Conservation (phyloP, 1,140 invertebrate species). For the Caenorhabditis tropicalis region DNA sequence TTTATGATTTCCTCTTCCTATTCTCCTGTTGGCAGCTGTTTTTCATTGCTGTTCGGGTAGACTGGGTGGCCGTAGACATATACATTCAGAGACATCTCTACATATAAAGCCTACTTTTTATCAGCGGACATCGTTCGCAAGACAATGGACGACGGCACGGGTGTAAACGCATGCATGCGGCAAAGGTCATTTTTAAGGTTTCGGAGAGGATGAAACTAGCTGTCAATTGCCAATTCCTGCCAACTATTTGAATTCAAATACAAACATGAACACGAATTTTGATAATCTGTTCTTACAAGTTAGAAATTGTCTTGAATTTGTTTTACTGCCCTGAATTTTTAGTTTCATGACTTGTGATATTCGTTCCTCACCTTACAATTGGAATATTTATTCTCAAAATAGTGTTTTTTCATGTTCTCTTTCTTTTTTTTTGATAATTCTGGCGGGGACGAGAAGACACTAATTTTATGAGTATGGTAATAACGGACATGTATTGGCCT, state of each 20-base stretch:
- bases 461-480: conserved; percentile 40
- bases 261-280: too few relatives aligned
- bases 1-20: conserved; percentile 18
- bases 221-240: too few relatives aligned
- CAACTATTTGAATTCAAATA: too few relatives aligned
- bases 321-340: too few relatives aligned
- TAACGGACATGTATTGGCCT: conserved; percentile 36
- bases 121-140: not conserved
- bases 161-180: not conserved
- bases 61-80: not conserved
- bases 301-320: too few relatives aligned
- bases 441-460: not conserved
- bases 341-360: too few relatives aligned
- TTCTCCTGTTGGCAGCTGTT: conserved; percentile 31
- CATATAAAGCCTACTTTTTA: not conserved
- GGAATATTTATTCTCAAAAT: too few relatives aligned
- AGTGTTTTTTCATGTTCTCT: not conserved
- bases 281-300: too few relatives aligned
- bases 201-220: not conserved
- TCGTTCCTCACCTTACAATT: too few relatives aligned
- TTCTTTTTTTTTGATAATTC: not conserved
- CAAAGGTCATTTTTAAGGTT: conserved; percentile 26
- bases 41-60: not conserved
- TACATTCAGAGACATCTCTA: not conserved
- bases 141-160: not conserved